These are phyloP conservation scores for Ephestia elutella DNA, from an alignment of 1,140 invertebrate species.

Conservation along the genomic window DNA sequence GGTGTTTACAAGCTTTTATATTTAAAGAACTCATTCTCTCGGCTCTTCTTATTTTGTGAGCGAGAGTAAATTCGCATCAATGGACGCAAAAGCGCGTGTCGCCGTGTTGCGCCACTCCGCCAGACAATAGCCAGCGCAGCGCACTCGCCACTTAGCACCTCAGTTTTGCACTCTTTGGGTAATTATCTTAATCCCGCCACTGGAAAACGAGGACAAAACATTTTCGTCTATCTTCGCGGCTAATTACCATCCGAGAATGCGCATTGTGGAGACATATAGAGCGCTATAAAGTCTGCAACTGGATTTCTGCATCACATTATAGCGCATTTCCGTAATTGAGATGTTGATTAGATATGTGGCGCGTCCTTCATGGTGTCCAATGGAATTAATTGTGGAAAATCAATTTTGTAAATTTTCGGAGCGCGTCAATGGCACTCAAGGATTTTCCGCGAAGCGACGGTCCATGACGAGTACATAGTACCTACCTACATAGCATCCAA, in stretches of 20 bases:
- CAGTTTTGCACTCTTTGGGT: conserved; percentile 38
- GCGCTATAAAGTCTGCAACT: background rate
- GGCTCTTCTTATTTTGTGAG: background rate
- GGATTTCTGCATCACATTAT: background rate
- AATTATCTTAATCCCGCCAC: conserved; percentile 38
- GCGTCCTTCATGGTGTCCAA: conserved; percentile 28
- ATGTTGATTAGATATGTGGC: background rate
- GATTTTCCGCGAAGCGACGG: conserved; percentile 27
- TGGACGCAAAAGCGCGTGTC: conserved; percentile 65
- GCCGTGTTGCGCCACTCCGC: conserved; percentile 53
- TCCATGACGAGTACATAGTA: conserved; percentile 17
- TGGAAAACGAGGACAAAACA: conserved; percentile 38
- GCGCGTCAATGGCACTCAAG: conserved; percentile 38
- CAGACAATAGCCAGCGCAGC: conserved; percentile 43
- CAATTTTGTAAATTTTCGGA: conserved; percentile 37
- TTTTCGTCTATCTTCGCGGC: conserved; percentile 12
- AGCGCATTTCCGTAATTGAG: background rate
- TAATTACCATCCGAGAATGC: conserved; percentile 18
- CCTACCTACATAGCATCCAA: background rate
- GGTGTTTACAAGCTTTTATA: no score
- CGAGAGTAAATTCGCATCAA: conserved; percentile 40
- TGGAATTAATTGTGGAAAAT: conserved; percentile 39
- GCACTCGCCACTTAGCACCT: conserved; percentile 36
- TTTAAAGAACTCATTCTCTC: no score
- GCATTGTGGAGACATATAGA: conserved; percentile 7